phyloP scores from a whole-genome alignment of 2,113 vertebrate genomes.

The Himantopus leucocephalus region DNA sequence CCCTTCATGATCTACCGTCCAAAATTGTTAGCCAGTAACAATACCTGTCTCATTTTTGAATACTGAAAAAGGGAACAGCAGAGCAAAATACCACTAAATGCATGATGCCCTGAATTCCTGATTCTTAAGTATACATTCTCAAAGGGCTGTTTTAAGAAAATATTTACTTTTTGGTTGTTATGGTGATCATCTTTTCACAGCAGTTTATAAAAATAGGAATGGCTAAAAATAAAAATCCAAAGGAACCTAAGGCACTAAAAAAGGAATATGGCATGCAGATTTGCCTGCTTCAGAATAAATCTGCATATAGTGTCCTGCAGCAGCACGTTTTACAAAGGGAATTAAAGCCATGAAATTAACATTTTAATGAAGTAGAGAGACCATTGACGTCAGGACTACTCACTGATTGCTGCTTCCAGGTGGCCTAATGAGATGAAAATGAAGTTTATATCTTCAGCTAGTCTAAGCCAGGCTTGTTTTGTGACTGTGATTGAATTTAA shows the following conservation, averaged over 20 bases:
- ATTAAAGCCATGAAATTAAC: slow-evolving; percentile 80
- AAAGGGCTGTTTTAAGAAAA: slow-evolving; percentile 51
- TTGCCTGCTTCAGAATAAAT: slow-evolving; percentile 68
- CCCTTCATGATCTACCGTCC: not conserved
- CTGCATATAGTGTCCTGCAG: slow-evolving; percentile 70
- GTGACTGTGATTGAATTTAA: slow-evolving; percentile 80
- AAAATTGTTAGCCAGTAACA: not conserved
- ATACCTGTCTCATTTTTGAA: not conserved
- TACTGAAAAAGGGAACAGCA: slow-evolving; percentile 5
- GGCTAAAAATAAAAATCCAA: slow-evolving; percentile 66
- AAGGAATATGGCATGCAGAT: slow-evolving; percentile 64
- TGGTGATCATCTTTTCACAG: slow-evolving; percentile 60
- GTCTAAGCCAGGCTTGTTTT: slow-evolving; percentile 74
- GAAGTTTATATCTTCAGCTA: slow-evolving; percentile 77
- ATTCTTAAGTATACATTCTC: slow-evolving; percentile 40
- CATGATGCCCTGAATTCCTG: slow-evolving; percentile 34
- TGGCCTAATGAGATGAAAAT: slow-evolving; percentile 83
- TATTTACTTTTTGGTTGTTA: slow-evolving; percentile 67
- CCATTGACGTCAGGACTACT: slow-evolving; percentile 74
- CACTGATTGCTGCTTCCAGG: slow-evolving; percentile 78
- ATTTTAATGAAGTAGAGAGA: slow-evolving; percentile 81
- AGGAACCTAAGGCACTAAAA: slow-evolving; percentile 66
- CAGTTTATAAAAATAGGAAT: slow-evolving; percentile 58
- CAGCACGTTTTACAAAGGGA: slow-evolving; percentile 73
- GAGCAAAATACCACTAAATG: not conserved